Conservation (phyloP, 1,140 invertebrate genomes). For the Theocolax elegans region DNA sequence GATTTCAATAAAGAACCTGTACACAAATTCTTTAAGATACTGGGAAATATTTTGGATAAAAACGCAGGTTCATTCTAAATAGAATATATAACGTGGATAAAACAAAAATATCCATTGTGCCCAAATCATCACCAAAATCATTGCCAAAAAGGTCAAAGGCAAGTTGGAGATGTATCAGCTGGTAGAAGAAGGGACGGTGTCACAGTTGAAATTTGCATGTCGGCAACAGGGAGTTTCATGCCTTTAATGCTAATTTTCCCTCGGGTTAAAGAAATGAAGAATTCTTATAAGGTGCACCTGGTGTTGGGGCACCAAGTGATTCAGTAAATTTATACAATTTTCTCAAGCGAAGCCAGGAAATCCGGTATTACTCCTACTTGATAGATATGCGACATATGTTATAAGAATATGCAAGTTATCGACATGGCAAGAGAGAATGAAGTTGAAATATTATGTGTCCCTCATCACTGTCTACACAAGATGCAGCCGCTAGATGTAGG, state of each 20-base stretch:
- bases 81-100: constrained; percentile 26
- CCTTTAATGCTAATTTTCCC: constrained; percentile 59
- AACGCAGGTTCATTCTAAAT: background rate
- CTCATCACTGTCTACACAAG: constrained; percentile 50
- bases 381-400: constrained; percentile 51
- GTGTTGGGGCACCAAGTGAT: constrained; percentile 28
- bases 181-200: constrained; percentile 53
- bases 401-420: constrained; percentile 50
- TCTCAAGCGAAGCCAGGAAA: constrained; percentile 45
- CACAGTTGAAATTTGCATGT: constrained; percentile 59
- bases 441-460: constrained; percentile 41
- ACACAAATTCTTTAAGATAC: constrained; percentile 2
- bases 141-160: constrained; percentile 39
- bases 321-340: constrained; percentile 28
- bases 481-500: constrained; percentile 57
- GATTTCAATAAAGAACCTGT: constrained; percentile 8
- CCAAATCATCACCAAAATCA: background rate
- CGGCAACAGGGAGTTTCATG: constrained; percentile 55
- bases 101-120: constrained; percentile 7
- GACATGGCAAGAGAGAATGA: constrained; percentile 43
- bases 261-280: constrained; percentile 49
- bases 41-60: background rate
- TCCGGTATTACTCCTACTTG: constrained; percentile 48
- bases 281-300: constrained; percentile 48
- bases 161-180: constrained; percentile 49